These are phyloP conservation scores for Chaetophractus vellerosus DNA, from an alignment of 2,797 vertebrate species.

Conservation along the genomic window DNA sequence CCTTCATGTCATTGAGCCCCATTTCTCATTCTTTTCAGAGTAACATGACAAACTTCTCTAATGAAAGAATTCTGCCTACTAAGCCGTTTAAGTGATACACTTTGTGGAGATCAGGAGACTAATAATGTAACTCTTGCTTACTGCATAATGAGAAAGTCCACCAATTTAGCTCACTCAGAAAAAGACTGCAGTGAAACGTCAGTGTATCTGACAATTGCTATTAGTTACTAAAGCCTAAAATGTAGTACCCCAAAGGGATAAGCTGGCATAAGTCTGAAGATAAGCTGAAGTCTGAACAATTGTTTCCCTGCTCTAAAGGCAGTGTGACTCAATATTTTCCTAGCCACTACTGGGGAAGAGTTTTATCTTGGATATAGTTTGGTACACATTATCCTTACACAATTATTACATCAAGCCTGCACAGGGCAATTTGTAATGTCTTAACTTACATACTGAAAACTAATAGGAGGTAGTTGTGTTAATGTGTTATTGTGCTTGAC, in stretches of 20 bases:
- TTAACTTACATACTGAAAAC: neutral
- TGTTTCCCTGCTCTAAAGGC: neutral
- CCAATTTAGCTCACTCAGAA: neutral
- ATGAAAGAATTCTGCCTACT: neutral
- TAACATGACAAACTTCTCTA: neutral
- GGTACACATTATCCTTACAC: neutral
- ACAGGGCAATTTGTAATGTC: neutral
- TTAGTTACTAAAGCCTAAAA: neutral
- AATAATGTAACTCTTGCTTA: neutral
- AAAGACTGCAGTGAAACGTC: neutral
- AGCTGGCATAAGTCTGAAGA: slow-evolving; percentile 7
- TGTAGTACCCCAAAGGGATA: neutral
- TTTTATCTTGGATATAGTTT: neutral
- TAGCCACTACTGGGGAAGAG: neutral
- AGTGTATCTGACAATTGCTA: neutral
- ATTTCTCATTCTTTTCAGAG: neutral
- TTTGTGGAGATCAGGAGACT: neutral
- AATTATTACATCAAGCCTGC: neutral
- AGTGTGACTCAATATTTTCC: neutral
- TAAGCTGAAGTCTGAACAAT: neutral
- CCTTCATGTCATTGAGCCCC: neutral
- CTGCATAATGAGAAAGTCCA: neutral
- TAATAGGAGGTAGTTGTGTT: neutral
- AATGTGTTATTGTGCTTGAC: neutral
- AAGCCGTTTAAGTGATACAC: neutral